Percentiles rank a stretch among this genome's conserved stretches.
Evolutionary conservation across 2,113 vertebrate species (phyloP).

Genomic region (Lycaon pictus): DNA sequence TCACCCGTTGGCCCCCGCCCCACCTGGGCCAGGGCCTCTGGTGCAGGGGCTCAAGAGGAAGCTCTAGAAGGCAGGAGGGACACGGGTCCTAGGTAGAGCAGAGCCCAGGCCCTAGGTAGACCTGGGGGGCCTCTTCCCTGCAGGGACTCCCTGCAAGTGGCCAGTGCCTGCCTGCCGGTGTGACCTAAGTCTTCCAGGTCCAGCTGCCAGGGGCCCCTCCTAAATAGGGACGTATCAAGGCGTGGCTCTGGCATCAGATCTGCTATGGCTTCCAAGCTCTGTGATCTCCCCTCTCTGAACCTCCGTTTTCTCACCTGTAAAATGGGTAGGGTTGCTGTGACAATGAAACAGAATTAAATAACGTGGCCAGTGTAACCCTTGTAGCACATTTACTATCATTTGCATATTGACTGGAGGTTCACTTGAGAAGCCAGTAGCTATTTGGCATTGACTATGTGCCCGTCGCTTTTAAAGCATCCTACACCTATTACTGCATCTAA

Average conservation of each 20-base stretch:
- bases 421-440: neutral
- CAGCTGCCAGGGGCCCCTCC: neutral
- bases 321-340: neutral
- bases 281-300: neutral
- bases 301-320: slow-evolving; percentile 53
- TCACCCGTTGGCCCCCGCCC: slow-evolving; percentile 78
- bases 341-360: neutral
- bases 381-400: neutral
- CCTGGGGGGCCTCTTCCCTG: neutral
- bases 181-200: neutral
- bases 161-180: neutral
- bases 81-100: neutral
- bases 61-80: slow-evolving; percentile 38
- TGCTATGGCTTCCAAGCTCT: neutral
- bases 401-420: neutral
- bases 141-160: neutral
- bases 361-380: neutral
- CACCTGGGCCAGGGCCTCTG: slow-evolving; percentile 80
- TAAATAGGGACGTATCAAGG: neutral
- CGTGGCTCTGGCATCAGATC: neutral
- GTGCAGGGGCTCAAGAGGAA: slow-evolving; percentile 70
- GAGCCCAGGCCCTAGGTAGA: neutral
- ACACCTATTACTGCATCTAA: neutral
- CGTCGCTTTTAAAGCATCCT: neutral
- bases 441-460: neutral